Base-by-base conservation (phyloP, 2,888 invertebrate genomes). In the Orchesellides sinensis region DNA sequence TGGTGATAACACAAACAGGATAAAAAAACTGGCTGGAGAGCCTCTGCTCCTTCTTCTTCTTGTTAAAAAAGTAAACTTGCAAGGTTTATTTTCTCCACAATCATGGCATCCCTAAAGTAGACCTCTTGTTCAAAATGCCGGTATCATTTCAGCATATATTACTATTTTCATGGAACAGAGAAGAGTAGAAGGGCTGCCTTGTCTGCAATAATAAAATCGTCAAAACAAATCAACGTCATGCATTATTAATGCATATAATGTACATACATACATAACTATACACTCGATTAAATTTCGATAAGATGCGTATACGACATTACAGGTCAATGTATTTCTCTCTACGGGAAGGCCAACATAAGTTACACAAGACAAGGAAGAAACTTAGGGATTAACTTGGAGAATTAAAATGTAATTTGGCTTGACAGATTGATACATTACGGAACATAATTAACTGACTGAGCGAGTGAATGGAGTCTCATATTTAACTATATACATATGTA, bases 151-250 rank as follows among this genome's bases (percentile, higher is more conserved):
- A n/a, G n/a, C n/a, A n/a, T n/a, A n/a, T n/a, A n/a, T n/a, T n/a
- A n/a, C n/a, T n/a, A 35, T 35, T 35, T 10, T 35, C 12, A 35
- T 35, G 6, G 25, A 17, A 49, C n/a, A 56, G 56, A 56, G 56
- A 10, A 56, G 8, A 8, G 25, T n/a, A 56, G 2, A 32, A 61
- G 19, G 25, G 59, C 59, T 10, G 52, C 8, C 17, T 4, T 29
- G 59, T 59, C 65, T 65, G 40, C 21, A 65, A 45, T 65, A 65
- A 65, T 65, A 65, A 65, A 65, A 45, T 40, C 21, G 21, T 65
- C 65, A 40, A 35, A 65, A 65, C 65, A 65, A 65, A 65, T 65
- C 65, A 65, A 45, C 45, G 65, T 65, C 65, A 65, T 65, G 12
- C 19, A 40, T 45, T 40, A 40, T 40, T 65, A n/a, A n/a, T n/a